Percentiles rank a stretch among this genome's conserved stretches.
phyloP scores from a whole-genome alignment of 1,140 invertebrate species.

The Macrocentrus cingulum region DNA sequence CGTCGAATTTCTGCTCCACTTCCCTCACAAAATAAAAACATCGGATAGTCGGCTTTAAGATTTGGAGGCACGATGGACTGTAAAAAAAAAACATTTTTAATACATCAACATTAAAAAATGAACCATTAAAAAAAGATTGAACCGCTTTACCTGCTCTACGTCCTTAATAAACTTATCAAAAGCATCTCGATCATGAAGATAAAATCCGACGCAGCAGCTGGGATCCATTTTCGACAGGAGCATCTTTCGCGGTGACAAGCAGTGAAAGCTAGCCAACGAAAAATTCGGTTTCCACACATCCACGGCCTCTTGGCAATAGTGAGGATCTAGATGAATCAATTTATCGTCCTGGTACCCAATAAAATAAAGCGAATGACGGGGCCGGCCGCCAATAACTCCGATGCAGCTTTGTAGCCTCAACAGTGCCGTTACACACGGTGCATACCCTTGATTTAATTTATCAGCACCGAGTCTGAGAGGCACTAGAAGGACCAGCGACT shows the following conservation, averaged over 20 bases:
- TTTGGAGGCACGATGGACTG: conserved; percentile 66
- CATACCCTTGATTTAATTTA: conserved; percentile 81
- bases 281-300: conserved; percentile 76
- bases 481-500: conserved; percentile 80
- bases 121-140: too few relatives aligned
- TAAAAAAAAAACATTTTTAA: conserved; percentile 33
- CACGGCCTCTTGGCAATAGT: conserved; percentile 89
- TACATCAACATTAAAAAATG: conserved; percentile 13
- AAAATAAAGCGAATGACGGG: conserved; percentile 90
- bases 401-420: conserved; percentile 80
- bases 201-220: conserved; percentile 91
- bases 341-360: conserved; percentile 90
- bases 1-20: conserved; percentile 63
- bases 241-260: conserved; percentile 83
- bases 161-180: conserved; percentile 76
- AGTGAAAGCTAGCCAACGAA: conserved; percentile 79
- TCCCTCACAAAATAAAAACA: conserved; percentile 78
- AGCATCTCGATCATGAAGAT: conserved; percentile 73
- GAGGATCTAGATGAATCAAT: conserved; percentile 88
- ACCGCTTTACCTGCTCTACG: conserved; percentile 66
- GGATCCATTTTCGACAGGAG: conserved; percentile 88
- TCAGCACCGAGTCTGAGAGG: conserved; percentile 84
- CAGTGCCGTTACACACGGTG: conserved; percentile 76
- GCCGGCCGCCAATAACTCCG: conserved; percentile 88
- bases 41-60: conserved; percentile 70